These are phyloP conservation scores for Stegodyphus dumicola DNA, from an alignment of 1,140 invertebrate species.

Conservation along the genomic window DNA sequence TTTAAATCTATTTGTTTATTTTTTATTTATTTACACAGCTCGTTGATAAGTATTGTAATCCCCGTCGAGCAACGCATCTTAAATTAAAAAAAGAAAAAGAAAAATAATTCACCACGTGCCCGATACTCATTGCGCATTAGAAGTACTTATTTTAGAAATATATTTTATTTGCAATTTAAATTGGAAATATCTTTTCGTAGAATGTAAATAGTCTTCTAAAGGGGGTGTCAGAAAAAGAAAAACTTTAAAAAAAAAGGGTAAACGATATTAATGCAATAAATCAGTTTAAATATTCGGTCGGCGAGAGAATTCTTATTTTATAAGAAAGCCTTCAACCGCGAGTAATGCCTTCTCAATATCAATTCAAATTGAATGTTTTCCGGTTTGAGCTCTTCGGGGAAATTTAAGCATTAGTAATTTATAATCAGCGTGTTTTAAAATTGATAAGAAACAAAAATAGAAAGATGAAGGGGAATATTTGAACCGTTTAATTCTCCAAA, in stretches of 20 bases:
- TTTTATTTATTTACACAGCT: no score
- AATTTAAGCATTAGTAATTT: conserved; percentile 33
- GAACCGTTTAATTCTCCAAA: conserved; percentile 7
- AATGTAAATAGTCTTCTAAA: no score
- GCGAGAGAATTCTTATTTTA: no score
- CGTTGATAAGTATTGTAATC: no score
- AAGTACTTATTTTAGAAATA: no score
- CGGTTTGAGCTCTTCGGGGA: conserved; percentile 23
- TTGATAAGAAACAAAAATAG: background rate
- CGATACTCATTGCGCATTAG: no score
- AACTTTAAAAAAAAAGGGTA: no score
- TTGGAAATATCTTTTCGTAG: no score
- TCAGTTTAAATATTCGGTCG: conserved; percentile 16
- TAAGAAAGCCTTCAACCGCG: background rate
- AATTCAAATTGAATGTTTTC: conserved; percentile 43
- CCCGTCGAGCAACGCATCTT: background rate
- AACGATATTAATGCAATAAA: conserved; percentile 36
- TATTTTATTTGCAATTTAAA: no score
- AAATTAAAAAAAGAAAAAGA: background rate
- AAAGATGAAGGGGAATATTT: background rate
- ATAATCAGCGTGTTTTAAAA: conserved; percentile 1
- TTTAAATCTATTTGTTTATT: no score
- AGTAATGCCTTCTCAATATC: background rate
- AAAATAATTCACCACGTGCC: no score
- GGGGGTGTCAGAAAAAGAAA: no score